Evolutionary conservation across 2,113 vertebrate genomes (phyloP).

Genomic region (Tenrec ecaudatus): DNA sequence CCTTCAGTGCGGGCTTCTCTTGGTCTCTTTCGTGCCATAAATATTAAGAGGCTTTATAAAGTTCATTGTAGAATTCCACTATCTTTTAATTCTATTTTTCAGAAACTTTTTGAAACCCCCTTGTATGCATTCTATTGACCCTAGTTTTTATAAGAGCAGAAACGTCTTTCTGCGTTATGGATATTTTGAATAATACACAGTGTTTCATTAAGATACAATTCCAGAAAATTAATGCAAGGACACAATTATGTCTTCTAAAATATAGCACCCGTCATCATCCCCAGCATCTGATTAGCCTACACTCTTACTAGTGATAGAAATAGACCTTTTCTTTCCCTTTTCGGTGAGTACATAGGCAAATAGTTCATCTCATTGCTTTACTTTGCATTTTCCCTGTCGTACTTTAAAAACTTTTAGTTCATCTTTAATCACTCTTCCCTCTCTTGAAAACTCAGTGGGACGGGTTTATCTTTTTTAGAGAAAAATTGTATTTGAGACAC

Average conservation of each 20-base stretch:
- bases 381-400: conserved; percentile 18
- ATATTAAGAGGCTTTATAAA: not conserved
- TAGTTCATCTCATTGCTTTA: not conserved
- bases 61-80: too few relatives aligned
- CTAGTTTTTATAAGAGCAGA: conserved; percentile 10
- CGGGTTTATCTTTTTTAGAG: not conserved
- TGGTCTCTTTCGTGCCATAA: not conserved
- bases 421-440: conserved; percentile 8
- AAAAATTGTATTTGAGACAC: not conserved
- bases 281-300: not conserved
- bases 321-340: not conserved
- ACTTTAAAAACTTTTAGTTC: not conserved
- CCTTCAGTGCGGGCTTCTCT: not conserved
- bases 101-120: too few relatives aligned
- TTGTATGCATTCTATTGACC: not conserved
- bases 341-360: not conserved
- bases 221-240: conserved; percentile 42
- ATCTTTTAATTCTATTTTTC: too few relatives aligned
- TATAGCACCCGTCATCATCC: not conserved
- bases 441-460: not conserved
- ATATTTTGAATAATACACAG: not conserved
- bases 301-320: not conserved
- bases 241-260: conserved; percentile 16
- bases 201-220: not conserved
- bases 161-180: not conserved